A percentile compares a stretch with the other conserved stretches of the same genome.
Evolutionary conservation across 2,797 vertebrate species (phyloP).

Genomic region (Heteromormyrus szaboi): DNA sequence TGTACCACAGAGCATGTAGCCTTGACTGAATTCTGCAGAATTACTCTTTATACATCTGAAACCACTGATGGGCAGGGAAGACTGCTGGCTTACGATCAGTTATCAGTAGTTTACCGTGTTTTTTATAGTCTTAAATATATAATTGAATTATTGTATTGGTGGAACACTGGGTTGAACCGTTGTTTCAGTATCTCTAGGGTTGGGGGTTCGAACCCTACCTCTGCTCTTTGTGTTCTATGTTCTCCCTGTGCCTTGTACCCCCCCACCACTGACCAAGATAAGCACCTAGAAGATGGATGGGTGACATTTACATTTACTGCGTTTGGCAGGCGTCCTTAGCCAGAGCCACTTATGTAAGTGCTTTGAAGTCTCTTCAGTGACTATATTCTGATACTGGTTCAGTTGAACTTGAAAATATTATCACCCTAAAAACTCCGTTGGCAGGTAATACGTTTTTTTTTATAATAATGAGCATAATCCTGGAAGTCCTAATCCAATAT

Average conservation of each 20-base stretch:
- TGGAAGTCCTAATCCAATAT: neutral
- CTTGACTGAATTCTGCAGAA: neutral
- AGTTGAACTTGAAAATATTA: neutral
- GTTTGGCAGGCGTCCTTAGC: neutral
- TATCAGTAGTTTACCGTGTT: neutral
- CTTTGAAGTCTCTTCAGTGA: neutral
- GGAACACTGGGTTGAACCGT: neutral
- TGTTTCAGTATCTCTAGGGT: neutral
- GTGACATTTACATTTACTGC: neutral
- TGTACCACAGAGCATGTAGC: neutral
- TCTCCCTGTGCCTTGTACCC: neutral
- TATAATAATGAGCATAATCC: neutral
- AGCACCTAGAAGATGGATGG: neutral
- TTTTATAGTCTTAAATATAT: neutral
- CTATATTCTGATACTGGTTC: neutral
- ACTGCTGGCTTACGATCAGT: neutral
- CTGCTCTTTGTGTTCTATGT: neutral
- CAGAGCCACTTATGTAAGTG: neutral
- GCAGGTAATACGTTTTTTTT: neutral
- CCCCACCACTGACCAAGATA: neutral
- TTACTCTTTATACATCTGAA: neutral
- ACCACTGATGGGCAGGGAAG: neutral
- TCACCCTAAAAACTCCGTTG: neutral
- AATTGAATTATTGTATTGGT: neutral
- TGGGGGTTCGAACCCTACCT: neutral